Conservation (phyloP, 2,113 vertebrate genomes). For the Plecturocebus donacophilus region DNA sequence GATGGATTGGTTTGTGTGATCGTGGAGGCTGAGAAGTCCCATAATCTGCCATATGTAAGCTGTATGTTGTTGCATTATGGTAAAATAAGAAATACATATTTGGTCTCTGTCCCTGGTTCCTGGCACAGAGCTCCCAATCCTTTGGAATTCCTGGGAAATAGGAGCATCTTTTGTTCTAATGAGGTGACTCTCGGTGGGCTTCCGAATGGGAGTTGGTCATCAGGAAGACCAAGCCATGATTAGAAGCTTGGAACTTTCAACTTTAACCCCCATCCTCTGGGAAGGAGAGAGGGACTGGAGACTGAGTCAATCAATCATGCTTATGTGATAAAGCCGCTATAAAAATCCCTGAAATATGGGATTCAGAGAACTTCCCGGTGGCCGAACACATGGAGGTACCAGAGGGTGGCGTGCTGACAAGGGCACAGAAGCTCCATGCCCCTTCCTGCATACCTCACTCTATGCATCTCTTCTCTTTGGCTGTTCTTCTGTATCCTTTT, state of each 20-base stretch:
- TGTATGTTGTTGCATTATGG: background rate
- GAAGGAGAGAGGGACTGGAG: background rate
- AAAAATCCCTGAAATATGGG: background rate
- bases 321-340: background rate
- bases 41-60: background rate
- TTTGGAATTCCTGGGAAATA: background rate
- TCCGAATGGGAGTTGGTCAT: background rate
- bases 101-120: background rate
- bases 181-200: background rate
- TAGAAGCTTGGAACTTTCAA: background rate
- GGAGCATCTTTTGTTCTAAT: background rate
- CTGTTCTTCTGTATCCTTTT: background rate
- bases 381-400: background rate
- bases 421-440: rapidly evolving
- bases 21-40: background rate
- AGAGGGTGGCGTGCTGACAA: background rate
- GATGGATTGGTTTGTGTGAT: background rate
- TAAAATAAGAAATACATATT: background rate
- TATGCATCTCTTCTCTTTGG: background rate
- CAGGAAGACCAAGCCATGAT: background rate
- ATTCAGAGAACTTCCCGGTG: background rate
- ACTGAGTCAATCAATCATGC: background rate
- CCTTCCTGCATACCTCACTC: background rate
- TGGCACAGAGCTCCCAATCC: background rate
- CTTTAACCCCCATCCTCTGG: background rate